Evolutionary conservation across 2,888 invertebrate genomes (phyloP).

Genomic region (Lithophane ornitopus): DNA sequence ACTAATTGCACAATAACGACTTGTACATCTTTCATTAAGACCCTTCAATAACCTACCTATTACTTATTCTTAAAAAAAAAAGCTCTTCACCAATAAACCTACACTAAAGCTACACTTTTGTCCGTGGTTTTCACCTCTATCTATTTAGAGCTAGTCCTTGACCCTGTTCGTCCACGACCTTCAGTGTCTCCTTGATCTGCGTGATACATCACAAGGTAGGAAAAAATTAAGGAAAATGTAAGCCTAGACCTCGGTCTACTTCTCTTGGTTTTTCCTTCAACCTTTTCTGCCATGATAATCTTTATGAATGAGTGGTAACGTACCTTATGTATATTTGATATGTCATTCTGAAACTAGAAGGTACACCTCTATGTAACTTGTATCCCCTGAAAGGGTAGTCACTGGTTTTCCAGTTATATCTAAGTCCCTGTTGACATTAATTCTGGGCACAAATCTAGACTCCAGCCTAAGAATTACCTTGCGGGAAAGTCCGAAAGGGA

Average conservation of each 20-base stretch:
- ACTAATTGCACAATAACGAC: too few species aligned
- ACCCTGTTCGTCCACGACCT: conserved; percentile 17
- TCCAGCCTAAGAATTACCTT: too few species aligned
- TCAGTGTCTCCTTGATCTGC: conserved; percentile 24
- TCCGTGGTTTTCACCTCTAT: conserved; percentile 3
- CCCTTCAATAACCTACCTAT: background rate
- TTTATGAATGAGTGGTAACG: conserved; percentile 17
- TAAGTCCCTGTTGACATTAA: background rate
- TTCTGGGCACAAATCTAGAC: background rate
- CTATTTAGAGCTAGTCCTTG: conserved; percentile 17
- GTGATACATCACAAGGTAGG: conserved; percentile 36
- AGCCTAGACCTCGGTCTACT: background rate
- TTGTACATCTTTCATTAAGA: background rate
- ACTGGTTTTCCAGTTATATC: background rate
- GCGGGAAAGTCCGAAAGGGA: too few species aligned
- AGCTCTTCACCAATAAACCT: conserved; percentile 13
- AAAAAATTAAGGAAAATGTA: conserved; percentile 29
- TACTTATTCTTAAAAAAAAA: background rate
- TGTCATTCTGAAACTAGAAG: background rate
- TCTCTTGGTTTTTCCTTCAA: conserved; percentile 10
- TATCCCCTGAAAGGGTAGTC: background rate
- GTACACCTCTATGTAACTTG: background rate
- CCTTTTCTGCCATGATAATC: conserved; percentile 12
- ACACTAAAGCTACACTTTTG: conserved; percentile 16
- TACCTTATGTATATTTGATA: background rate